Evolutionary conservation across 2,888 invertebrate species (phyloP), one percentile per base, ranked within the genome.

Genomic region (Idaea straminata): DNA sequence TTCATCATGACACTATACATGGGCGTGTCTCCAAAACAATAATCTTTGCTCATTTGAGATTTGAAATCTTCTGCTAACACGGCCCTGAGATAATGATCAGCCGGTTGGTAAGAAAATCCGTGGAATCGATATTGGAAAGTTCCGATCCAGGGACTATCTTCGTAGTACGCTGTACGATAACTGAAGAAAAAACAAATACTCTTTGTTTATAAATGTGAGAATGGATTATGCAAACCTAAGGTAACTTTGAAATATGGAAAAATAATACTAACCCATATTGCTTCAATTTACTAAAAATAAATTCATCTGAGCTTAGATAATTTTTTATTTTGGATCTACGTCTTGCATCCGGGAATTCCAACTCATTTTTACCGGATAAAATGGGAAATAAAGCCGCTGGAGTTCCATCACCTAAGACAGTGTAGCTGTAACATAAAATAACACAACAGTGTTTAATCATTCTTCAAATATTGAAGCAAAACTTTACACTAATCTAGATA

Each of bases 81-180:
- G 0, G 97, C 94, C 35, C 98, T 89, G 88, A 98, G 95, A 82
- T 98, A 98, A 85, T 98, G 98, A 87, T 98, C 97, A 0, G 98
- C 97, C 0, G 99, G 99, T 74, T 95, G 95, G 4, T 94, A 86
- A 47, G 94, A 78, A 83, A 99, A 99, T 0, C 99, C 99, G 72
- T 96, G 96, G 81, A 98, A 94, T 5, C 98, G 94, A 84, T 97
- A 97, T 0, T 97, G 97, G 83, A 98, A 99, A 0, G 97, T 97
- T 0, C 98, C 98, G 16, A 96, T 94, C 77, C 94, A 90, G 0
- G 97, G 96, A 74, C 95, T 94, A 81, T 99, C 99, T 82, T 99
- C 99, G 75, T 96, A 96, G 83, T 96, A 99, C 0, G 96, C 96
- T 3, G 97, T 97, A 25, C 95, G 94, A 78, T 95, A 95, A 0